These are phyloP conservation scores for Chrysolina oricalcia DNA, from an alignment of 2,888 invertebrate species.

Conservation along the genomic window DNA sequence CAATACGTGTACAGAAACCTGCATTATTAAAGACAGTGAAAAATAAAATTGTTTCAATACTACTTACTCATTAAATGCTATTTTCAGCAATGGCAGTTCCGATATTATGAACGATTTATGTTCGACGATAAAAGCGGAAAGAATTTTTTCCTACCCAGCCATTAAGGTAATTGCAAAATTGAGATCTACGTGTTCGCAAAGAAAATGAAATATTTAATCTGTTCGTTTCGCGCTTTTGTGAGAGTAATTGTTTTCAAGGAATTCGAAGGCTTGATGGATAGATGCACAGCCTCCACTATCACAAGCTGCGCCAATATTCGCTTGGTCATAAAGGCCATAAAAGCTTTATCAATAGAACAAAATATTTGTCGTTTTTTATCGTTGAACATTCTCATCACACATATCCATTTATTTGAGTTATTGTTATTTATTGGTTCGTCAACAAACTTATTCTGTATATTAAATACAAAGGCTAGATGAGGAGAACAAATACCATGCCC, in stretches of 20 bases:
- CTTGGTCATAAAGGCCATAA: not conserved
- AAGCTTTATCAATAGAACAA: no score
- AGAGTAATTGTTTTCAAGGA: slow-evolving; percentile 45
- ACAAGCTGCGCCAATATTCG: not conserved
- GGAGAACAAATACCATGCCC: no score
- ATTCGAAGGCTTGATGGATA: slow-evolving; percentile 19
- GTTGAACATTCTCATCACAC: no score
- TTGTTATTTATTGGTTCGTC: no score
- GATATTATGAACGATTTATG: slow-evolving; percentile 29
- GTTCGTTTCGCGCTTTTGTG: slow-evolving; percentile 46
- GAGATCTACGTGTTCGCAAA: slow-evolving; percentile 41
- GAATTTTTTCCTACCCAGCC: slow-evolving; percentile 34
- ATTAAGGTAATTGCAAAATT: slow-evolving; percentile 49
- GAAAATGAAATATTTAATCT: slow-evolving; percentile 56
- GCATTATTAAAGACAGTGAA: not conserved
- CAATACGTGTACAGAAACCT: not conserved
- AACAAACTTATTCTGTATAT: no score
- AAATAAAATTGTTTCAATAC: slow-evolving; percentile 25
- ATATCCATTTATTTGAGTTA: no score
- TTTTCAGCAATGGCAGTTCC: slow-evolving; percentile 20
- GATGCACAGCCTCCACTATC: not conserved
- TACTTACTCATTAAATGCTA: slow-evolving; percentile 28
- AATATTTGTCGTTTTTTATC: no score
- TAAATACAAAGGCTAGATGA: no score
- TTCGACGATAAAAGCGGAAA: slow-evolving; percentile 39